Percentiles rank a stretch among this genome's conserved stretches.
These are phyloP conservation scores for Zygogramma bicolorata DNA, from an alignment of 2,888 invertebrate genomes.

Conservation along the genomic window DNA sequence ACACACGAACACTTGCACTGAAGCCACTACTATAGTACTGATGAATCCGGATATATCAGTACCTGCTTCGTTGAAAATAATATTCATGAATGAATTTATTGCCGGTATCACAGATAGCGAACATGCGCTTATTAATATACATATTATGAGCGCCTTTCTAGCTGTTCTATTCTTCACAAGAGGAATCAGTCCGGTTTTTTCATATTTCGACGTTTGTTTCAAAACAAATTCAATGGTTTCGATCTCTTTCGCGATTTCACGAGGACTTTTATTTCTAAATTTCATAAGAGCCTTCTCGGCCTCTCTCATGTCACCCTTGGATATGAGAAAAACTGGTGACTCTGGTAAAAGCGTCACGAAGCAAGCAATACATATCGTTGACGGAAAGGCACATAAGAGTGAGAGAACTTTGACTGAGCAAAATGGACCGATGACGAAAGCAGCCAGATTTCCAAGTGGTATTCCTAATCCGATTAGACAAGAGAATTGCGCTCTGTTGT, in stretches of 20 bases:
- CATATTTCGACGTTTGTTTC: not conserved
- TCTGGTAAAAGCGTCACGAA: conserved; percentile 48
- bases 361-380: conserved; percentile 38
- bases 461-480: conserved; percentile 62
- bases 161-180: conserved; percentile 31
- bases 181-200: conserved; percentile 23
- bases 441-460: conserved; percentile 47
- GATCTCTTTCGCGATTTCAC: not conserved
- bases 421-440: conserved; percentile 48
- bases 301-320: conserved; percentile 69
- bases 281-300: conserved; percentile 70
- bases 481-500: conserved; percentile 78
- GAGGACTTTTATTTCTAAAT: conserved; percentile 20
- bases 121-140: conserved; percentile 82
- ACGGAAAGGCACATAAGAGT: conserved; percentile 45
- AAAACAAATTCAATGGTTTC: not conserved
- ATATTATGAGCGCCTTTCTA: conserved; percentile 74
- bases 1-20: conserved; percentile 80
- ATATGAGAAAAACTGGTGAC: conserved; percentile 48
- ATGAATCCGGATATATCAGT: conserved; percentile 72
- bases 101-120: conserved; percentile 84
- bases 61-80: conserved; percentile 79
- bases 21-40: conserved; percentile 81
- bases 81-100: conserved; percentile 80
- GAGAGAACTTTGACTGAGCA: conserved; percentile 43